Percentiles rank a stretch among this genome's conserved stretches.
These are phyloP conservation scores for Phyllotis vaccarum DNA, from an alignment of 2,797 vertebrate genomes.

Conservation along the genomic window DNA sequence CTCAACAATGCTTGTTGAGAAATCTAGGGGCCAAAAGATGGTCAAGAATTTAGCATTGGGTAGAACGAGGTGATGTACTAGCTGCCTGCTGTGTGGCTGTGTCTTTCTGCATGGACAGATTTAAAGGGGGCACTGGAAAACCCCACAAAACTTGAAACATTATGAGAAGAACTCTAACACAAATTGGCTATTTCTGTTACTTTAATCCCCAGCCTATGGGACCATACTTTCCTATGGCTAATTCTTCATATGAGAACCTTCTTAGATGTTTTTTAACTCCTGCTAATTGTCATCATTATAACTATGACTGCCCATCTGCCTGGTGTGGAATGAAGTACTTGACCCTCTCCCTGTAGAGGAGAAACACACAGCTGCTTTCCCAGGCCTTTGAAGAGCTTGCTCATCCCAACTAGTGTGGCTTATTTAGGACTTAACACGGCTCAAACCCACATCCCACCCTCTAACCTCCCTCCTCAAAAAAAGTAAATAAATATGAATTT, in stretches of 20 bases:
- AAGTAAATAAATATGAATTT: constrained; percentile 25
- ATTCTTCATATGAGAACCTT: not conserved
- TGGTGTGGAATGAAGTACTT: not conserved
- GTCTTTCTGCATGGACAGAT: not conserved
- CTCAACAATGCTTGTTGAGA: not conserved
- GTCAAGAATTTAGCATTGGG: not conserved
- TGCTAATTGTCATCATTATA: not conserved
- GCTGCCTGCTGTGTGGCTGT: not conserved
- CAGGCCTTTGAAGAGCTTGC: fast-evolving
- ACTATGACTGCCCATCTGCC: not conserved
- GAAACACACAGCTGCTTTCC: fast-evolving
- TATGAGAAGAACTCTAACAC: not conserved
- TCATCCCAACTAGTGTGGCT: fast-evolving
- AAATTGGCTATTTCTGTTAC: not conserved
- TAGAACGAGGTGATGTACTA: not conserved
- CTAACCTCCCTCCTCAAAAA: not conserved
- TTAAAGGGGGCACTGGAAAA: not conserved
- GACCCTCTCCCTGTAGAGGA: not conserved
- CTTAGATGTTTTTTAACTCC: not conserved
- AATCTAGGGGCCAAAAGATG: not conserved
- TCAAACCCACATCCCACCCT: not conserved
- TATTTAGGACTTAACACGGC: not conserved
- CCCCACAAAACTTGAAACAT: not conserved
- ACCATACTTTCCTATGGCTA: not conserved
- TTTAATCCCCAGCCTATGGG: not conserved